A percentile compares a stretch with the other conserved stretches of the same genome.
Evolutionary conservation across 1,140 invertebrate species (phyloP).

Genomic region (Lepidostoma basale): DNA sequence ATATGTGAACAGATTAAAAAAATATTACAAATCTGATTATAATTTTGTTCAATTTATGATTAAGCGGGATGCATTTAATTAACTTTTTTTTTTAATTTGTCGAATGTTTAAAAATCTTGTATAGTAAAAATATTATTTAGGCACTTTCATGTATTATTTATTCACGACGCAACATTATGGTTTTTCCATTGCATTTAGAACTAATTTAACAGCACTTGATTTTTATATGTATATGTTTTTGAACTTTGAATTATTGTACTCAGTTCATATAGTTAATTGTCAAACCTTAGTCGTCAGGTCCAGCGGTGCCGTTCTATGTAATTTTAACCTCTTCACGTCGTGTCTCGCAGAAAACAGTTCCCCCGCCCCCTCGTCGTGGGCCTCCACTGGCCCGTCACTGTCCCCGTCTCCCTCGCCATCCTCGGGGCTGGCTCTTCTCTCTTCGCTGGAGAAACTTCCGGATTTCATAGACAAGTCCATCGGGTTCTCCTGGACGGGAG

Average conservation of each 20-base stretch:
- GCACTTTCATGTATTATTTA: too few species aligned
- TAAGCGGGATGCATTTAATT: too few species aligned
- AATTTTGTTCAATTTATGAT: too few species aligned
- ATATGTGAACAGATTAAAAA: background rate
- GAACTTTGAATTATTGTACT: conserved; percentile 21
- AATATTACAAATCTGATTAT: too few species aligned
- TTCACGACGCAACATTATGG: too few species aligned
- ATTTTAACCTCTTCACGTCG: conserved; percentile 61
- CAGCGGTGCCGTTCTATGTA: conserved; percentile 62
- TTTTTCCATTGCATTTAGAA: background rate
- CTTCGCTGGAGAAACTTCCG: conserved; percentile 59
- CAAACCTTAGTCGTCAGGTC: conserved; percentile 71
- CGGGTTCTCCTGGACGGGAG: conserved; percentile 71
- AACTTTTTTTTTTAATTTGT: too few species aligned
- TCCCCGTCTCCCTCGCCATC: conserved; percentile 55
- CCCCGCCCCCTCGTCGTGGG: conserved; percentile 62
- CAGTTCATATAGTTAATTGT: conserved; percentile 32
- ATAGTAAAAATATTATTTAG: too few species aligned
- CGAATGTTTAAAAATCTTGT: too few species aligned
- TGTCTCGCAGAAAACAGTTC: conserved; percentile 52
- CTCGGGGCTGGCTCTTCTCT: conserved; percentile 52
- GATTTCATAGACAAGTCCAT: conserved; percentile 80
- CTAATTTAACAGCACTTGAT: background rate
- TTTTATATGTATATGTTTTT: conserved; percentile 20
- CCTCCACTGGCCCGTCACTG: conserved; percentile 62